These are phyloP conservation scores for Contarinia nasturtii DNA, from an alignment of 1,140 invertebrate genomes.

Conservation along the genomic window DNA sequence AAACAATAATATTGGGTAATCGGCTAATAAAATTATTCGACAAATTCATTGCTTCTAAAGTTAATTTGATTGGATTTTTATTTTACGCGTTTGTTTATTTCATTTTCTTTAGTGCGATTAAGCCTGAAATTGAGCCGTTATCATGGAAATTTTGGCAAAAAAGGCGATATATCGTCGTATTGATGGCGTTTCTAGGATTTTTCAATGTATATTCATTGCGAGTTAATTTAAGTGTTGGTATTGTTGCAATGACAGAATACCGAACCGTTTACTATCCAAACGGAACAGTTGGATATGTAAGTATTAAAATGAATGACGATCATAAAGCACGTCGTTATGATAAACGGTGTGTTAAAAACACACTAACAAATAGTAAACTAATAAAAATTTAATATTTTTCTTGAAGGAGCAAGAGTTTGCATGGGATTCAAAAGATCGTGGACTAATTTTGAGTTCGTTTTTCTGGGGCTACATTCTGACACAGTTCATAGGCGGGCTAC, in stretches of 20 bases:
- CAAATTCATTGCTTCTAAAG: neutral
- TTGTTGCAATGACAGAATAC: conserved; percentile 69
- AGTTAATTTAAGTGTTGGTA: conserved; percentile 74
- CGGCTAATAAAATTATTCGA: too few species aligned
- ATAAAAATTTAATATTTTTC: neutral
- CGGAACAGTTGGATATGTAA: conserved; percentile 31
- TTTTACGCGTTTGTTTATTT: too few species aligned
- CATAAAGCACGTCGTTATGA: neutral
- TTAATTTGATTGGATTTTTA: too few species aligned
- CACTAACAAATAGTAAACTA: too few species aligned
- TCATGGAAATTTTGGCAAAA: conserved; percentile 49
- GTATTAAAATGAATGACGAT: conserved; percentile 7
- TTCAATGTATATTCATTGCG: conserved; percentile 72
- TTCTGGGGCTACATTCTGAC: conserved; percentile 57
- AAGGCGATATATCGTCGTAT: conserved; percentile 48
- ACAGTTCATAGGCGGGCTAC: conserved; percentile 44
- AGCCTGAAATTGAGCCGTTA: conserved; percentile 26
- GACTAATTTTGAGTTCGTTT: conserved; percentile 60
- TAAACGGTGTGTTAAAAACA: too few species aligned
- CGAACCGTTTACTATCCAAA: conserved; percentile 31
- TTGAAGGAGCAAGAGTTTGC: conserved; percentile 42
- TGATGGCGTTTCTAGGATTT: conserved; percentile 72
- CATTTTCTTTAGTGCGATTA: conserved; percentile 25
- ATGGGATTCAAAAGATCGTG: conserved; percentile 54
- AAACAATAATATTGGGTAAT: too few species aligned